Base-by-base conservation (phyloP, 2,888 invertebrate genomes). In the Eilema griseolum region DNA sequence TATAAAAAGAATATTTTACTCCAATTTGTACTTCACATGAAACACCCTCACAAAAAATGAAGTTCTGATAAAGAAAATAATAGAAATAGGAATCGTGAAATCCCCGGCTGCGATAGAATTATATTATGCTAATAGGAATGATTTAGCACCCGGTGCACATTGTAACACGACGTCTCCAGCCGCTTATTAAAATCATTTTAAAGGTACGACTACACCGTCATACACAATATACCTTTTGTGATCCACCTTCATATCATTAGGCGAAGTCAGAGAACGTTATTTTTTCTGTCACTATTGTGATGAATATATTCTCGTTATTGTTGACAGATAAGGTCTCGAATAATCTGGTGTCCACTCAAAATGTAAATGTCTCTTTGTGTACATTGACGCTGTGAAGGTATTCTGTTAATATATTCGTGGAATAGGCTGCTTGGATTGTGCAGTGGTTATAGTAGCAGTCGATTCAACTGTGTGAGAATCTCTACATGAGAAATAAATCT, bases 131-230 rank as follows among this genome's bases (percentile, higher is more conserved):
- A 92, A 93, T 92, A 82, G 72, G 78, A 76, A 80, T 83, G 85
- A 87, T 89, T 83, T 73, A 80, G 85, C 90, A 91, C 92, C 92
- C 93, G 91, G 89, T 85, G 82, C 86, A 79, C 86, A 90, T 90
- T 89, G 90, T 88, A 79, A 83, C 69, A 78, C 85, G 87, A 90
- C 76, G 74, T 77, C 73, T 73, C 71, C 76, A 62, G 77, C 71
- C 75, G 73, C 76, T 88, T 88, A 90, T 90, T 89, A 89, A 88
- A 84, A 83, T 83, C 81, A 79, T 85, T 85, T 83, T 85, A 84
- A 85, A 85, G 86, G 85, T 82, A 81, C 83, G 85, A 82, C 70
- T 75, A 63, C 79, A 79, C 26, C 67, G 67, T 37, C 37, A 82
- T 76, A 74, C 77, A 86, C 85, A 88, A 87, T 88, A 83, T 80